These are phyloP conservation scores for Scalopus aquaticus DNA, from an alignment of 2,113 vertebrate genomes.

Conservation along the genomic window DNA sequence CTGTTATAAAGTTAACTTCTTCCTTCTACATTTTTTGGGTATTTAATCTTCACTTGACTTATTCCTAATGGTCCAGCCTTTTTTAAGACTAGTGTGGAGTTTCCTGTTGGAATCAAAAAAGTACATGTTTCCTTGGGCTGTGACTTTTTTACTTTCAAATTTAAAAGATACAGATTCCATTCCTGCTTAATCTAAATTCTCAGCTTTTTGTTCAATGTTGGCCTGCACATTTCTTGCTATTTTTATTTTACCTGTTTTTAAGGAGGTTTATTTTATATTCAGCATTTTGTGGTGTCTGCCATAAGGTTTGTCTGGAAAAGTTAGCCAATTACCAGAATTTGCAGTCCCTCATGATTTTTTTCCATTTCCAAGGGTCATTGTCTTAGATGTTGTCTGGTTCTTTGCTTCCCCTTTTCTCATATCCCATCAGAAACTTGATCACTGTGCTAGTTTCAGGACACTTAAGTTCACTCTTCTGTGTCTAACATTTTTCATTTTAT, in stretches of 20 bases:
- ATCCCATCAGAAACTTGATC: background rate
- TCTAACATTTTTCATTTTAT: background rate
- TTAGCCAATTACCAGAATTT: background rate
- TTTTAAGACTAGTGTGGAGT: background rate
- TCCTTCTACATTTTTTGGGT: background rate
- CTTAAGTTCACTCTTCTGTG: background rate
- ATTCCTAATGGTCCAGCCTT: background rate
- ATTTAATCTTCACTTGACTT: background rate
- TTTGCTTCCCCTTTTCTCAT: background rate
- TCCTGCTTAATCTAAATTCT: background rate
- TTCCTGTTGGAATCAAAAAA: too few relatives aligned
- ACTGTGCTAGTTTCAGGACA: background rate
- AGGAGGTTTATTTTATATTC: background rate
- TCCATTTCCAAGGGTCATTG: too few relatives aligned
- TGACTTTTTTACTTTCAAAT: background rate
- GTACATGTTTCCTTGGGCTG: background rate
- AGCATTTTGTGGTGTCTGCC: background rate
- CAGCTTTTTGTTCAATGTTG: background rate
- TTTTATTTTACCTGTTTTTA: background rate
- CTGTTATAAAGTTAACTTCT: background rate
- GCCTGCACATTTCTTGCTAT: background rate
- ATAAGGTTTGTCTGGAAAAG: background rate
- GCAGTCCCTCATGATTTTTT: background rate
- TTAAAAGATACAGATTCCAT: background rate
- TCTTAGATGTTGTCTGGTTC: background rate